phyloP scores from a whole-genome alignment of 2,113 vertebrate species.

The Leucoraja erinaceus region DNA sequence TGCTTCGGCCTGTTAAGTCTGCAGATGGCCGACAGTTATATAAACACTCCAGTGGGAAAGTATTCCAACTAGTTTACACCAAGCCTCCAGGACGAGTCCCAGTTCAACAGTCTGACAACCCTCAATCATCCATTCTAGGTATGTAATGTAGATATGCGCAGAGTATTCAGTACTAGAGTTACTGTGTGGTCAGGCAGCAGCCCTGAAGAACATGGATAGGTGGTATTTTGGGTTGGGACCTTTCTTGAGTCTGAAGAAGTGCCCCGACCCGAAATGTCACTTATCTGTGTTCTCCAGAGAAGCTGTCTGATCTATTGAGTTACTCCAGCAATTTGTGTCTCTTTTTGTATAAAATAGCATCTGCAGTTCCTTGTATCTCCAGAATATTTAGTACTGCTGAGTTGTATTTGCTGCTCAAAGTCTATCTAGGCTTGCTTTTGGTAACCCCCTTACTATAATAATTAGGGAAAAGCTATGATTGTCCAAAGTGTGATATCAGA shows the following conservation, averaged over 20 bases:
- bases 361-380: too few relatives aligned
- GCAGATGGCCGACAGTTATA: conserved; percentile 26
- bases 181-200: too few relatives aligned
- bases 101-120: not conserved
- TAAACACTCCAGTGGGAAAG: conserved; percentile 28
- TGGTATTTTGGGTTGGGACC: too few relatives aligned
- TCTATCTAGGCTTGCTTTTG: not conserved
- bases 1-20: conserved; percentile 8
- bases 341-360: too few relatives aligned
- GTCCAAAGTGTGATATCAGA: not conserved
- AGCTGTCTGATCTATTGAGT: too few relatives aligned
- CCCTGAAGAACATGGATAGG: too few relatives aligned
- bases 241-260: too few relatives aligned
- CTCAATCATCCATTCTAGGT: not conserved
- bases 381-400: not conserved
- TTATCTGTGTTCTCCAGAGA: too few relatives aligned
- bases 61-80: conserved; percentile 31
- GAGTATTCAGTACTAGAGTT: not conserved
- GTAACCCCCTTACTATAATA: not conserved
- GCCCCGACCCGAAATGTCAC: too few relatives aligned
- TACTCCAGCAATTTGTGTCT: too few relatives aligned
- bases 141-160: not conserved
- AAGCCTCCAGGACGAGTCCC: conserved; percentile 2
- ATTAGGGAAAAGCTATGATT: not conserved
- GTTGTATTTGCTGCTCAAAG: not conserved